Conservation (phyloP, 2,113 vertebrate species). For the Phyllopteryx taeniolatus region DNA sequence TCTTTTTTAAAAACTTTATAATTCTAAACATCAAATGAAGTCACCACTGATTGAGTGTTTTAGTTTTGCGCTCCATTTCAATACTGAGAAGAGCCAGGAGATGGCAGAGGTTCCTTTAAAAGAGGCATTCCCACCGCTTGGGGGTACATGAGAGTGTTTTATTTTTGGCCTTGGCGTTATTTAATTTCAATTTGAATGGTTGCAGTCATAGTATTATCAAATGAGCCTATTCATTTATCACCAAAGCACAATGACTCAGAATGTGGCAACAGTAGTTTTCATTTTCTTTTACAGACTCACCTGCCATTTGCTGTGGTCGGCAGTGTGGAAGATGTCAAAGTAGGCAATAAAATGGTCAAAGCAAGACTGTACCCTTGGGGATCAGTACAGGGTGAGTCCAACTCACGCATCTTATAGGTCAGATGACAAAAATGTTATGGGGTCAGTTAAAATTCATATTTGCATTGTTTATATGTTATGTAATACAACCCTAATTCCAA, state of each 20-base stretch:
- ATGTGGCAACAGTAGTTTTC: neutral
- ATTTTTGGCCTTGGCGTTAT: neutral
- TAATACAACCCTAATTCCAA: too few species aligned
- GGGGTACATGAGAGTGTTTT: neutral
- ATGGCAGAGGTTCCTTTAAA: neutral
- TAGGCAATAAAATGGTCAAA: conserved; percentile 93
- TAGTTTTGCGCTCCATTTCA: neutral
- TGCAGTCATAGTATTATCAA: neutral
- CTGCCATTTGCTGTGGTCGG: conserved; percentile 95
- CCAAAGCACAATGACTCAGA: neutral
- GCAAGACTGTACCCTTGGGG: conserved; percentile 96
- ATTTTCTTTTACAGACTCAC: conserved; percentile 77
- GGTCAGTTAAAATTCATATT: too few species aligned
- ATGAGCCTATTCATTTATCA: neutral
- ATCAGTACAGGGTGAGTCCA: conserved; percentile 88
- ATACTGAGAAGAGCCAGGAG: neutral
- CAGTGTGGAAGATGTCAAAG: conserved; percentile 90
- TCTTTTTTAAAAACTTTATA: neutral
- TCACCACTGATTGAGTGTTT: neutral
- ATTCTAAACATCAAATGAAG: neutral
- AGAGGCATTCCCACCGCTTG: neutral
- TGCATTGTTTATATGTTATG: too few species aligned
- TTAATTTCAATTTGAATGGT: neutral
- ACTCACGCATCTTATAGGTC: neutral
- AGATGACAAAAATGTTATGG: too few species aligned